These are phyloP conservation scores for Macrophya annulata DNA, from an alignment of 2,888 invertebrate species.

Conservation along the genomic window DNA sequence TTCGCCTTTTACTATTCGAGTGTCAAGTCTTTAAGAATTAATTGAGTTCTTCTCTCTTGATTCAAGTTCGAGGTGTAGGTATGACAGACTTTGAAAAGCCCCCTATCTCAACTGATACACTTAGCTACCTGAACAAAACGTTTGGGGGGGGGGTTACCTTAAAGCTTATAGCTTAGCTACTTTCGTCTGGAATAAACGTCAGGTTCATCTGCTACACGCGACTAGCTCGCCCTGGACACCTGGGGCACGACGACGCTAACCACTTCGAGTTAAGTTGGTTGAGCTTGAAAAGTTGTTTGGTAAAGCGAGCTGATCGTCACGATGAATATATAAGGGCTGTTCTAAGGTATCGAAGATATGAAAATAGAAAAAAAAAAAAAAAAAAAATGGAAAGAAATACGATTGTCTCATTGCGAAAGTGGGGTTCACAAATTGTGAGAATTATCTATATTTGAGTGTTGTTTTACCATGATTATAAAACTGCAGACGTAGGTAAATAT, in stretches of 20 bases:
- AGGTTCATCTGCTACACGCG: slow-evolving; percentile 1
- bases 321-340: not conserved
- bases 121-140: not conserved
- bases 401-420: not conserved
- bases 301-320: not conserved
- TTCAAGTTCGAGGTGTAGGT: not conserved
- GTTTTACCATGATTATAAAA: not conserved
- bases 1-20: not conserved
- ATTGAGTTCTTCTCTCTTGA: not conserved
- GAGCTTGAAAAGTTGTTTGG: not conserved
- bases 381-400: not conserved
- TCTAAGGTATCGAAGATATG: not conserved
- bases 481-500: not conserved
- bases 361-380: not conserved
- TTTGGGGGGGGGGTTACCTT: not conserved
- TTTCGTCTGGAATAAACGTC: not conserved
- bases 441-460: not conserved
- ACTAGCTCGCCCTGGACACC: not conserved
- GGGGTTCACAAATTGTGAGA: not conserved
- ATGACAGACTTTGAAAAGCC: not conserved
- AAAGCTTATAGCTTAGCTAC: not conserved
- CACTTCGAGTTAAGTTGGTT: slow-evolving; percentile 1
- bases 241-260: not conserved
- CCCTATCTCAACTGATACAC: slow-evolving; percentile 1
- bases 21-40: not conserved